These are phyloP conservation scores for Aptenodytes forsteri DNA, from an alignment of 2,113 vertebrate species.

Conservation along the genomic window DNA sequence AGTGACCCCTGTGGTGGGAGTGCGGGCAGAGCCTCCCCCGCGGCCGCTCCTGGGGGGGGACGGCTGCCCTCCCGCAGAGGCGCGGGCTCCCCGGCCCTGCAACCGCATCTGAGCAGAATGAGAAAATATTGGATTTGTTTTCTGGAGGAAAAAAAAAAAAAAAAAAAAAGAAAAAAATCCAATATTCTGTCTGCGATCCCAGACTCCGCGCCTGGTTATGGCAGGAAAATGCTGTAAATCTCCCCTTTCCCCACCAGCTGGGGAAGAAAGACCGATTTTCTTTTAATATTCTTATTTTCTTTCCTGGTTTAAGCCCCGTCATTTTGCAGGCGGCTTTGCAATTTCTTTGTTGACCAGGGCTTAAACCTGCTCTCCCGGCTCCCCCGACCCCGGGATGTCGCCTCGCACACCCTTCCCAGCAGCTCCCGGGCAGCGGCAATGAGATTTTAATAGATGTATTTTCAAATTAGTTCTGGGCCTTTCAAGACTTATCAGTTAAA, in stretches of 20 bases:
- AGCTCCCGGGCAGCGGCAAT: slow-evolving; percentile 51
- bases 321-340: not conserved
- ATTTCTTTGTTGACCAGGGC: slow-evolving; percentile 53
- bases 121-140: slow-evolving; percentile 66
- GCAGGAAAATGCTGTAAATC: slow-evolving; percentile 26
- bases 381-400: slow-evolving; percentile 10
- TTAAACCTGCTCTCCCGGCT: slow-evolving; percentile 30
- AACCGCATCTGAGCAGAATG: not conserved
- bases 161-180: slow-evolving; percentile 41
- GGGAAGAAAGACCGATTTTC: not conserved
- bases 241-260: not conserved
- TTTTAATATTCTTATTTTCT: not conserved
- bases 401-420: slow-evolving; percentile 27
- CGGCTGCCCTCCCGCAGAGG: not conserved
- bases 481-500: slow-evolving; percentile 78
- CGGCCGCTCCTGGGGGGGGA: too few species aligned
- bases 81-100: not conserved
- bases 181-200: slow-evolving; percentile 60
- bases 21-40: not conserved
- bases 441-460: slow-evolving; percentile 76
- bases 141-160: not conserved
- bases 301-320: not conserved
- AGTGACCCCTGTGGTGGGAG: accelerated
- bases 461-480: slow-evolving; percentile 75
- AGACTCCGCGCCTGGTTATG: slow-evolving; percentile 2